phyloP scores from a whole-genome alignment of 2,797 vertebrate genomes.

The Otus scops region DNA sequence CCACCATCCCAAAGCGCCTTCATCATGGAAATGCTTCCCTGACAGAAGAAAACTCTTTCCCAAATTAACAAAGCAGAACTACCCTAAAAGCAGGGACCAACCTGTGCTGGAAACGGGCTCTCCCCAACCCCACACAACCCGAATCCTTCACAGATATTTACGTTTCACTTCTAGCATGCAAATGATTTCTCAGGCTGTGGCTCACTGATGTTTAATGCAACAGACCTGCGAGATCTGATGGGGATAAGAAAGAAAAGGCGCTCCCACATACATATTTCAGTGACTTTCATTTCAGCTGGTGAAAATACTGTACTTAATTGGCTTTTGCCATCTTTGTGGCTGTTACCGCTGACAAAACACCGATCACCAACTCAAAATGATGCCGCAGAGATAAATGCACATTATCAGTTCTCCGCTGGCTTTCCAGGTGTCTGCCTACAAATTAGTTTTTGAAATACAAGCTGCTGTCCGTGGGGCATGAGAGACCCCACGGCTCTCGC shows the following conservation, averaged over 20 bases:
- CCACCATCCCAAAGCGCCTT: background rate
- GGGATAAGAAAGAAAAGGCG: background rate
- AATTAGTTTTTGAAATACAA: background rate
- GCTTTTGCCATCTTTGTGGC: background rate
- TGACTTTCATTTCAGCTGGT: background rate
- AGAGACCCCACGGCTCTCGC: background rate
- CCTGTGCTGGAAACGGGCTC: rapidly evolving
- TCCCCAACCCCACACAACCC: background rate
- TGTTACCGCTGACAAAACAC: background rate
- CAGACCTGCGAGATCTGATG: background rate
- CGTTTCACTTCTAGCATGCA: background rate
- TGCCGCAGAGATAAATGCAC: background rate
- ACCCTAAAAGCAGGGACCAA: background rate
- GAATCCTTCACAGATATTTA: background rate
- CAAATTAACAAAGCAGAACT: no score
- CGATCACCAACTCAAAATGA: background rate
- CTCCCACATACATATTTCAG: background rate
- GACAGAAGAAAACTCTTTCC: background rate
- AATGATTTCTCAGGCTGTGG: background rate
- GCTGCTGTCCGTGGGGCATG: background rate
- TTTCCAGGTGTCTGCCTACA: background rate
- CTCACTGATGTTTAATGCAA: background rate
- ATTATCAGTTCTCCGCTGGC: background rate
- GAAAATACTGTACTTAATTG: background rate
- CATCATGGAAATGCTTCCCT: rapidly evolving